Conservation (phyloP, 2,113 vertebrate species). For the Silurus asotus region DNA sequence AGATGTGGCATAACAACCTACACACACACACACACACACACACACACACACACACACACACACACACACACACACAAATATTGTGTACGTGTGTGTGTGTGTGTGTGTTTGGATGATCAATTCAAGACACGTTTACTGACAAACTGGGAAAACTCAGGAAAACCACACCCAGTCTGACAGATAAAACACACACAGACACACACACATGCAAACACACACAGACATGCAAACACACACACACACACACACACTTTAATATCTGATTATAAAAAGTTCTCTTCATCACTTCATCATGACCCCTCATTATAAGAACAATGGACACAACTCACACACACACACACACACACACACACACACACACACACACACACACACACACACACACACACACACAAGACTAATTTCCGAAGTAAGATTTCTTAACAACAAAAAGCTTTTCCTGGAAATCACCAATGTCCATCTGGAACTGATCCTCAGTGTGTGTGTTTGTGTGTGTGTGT, state of each 20-base stretch:
- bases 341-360: conserved; percentile 2
- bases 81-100: conserved; percentile 33
- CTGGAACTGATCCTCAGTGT: conserved; percentile 69
- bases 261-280: no score
- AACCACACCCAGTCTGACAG: conserved; percentile 63
- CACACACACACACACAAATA: conserved; percentile 22
- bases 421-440: conserved; percentile 55
- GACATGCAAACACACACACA: conserved; percentile 20
- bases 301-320: not conserved
- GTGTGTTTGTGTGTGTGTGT: conserved; percentile 14
- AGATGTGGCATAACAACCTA: not conserved
- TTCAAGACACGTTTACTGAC: conserved; percentile 62
- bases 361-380: conserved; percentile 26
- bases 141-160: conserved; percentile 72
- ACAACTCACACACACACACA: not conserved
- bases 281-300: conserved; percentile 21
- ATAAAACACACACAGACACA: conserved; percentile 60
- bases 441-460: conserved; percentile 63
- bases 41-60: conserved; percentile 2
- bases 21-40: no score
- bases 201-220: conserved; percentile 32
- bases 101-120: conserved; percentile 24
- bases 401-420: conserved; percentile 44
- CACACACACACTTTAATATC: not conserved
- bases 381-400: conserved; percentile 43